phyloP scores from a whole-genome alignment of 2,797 vertebrate species.

The Poeciliopsis infans region DNA sequence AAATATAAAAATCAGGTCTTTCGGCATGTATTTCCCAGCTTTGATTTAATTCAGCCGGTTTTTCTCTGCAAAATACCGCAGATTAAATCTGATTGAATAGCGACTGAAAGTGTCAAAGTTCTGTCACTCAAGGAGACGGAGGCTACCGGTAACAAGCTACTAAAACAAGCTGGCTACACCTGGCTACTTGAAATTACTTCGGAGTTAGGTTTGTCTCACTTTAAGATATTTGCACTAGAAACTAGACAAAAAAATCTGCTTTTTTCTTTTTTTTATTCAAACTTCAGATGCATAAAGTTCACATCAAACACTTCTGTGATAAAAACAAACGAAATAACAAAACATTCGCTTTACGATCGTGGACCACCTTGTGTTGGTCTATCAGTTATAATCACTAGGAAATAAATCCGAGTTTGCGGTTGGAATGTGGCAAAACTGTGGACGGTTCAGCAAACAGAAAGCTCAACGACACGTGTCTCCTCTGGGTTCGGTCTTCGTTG shows the following conservation, averaged over 20 bases:
- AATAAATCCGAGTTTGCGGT: not conserved
- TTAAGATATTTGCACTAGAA: no score
- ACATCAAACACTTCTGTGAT: not conserved
- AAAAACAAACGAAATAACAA: not conserved
- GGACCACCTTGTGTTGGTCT: not conserved
- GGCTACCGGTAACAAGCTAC: no score
- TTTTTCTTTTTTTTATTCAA: not conserved
- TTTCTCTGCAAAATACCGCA: not conserved
- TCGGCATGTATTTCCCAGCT: not conserved
- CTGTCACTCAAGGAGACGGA: no score
- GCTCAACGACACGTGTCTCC: conserved; percentile 43
- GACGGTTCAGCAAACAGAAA: conserved; percentile 26
- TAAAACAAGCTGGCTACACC: no score
- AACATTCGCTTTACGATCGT: not conserved
- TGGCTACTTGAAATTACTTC: no score
- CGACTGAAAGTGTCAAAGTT: not conserved
- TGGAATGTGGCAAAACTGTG: not conserved
- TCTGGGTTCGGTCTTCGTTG: conserved; percentile 59
- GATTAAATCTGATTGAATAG: not conserved
- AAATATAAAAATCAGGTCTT: not conserved
- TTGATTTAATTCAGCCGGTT: not conserved
- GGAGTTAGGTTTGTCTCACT: no score
- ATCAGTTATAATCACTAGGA: not conserved
- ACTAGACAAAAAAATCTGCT: not conserved
- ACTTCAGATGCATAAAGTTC: not conserved